Evolutionary conservation across 1,140 invertebrate species (phyloP), one percentile per base, ranked within the genome.

Genomic region (Notospermus geniculatus): DNA sequence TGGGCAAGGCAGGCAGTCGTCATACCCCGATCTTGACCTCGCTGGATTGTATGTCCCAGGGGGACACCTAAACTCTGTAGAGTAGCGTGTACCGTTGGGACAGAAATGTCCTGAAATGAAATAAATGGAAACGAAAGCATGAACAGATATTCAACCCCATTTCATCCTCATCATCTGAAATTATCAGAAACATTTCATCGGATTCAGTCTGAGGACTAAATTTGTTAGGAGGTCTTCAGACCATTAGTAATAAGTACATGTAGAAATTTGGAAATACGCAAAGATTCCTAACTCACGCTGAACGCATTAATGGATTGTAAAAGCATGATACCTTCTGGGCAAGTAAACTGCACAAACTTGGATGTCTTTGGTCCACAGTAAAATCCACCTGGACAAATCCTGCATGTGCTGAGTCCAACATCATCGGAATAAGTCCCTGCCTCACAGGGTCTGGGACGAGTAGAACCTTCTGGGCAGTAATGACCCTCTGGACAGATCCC

Each of bases 401-500:
- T 66, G 62, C 77, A 79, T 0, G 28, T 54, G 13, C 65, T 58
- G 46, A 69, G 65, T 23, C 72, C 73, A 9, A 68, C 66, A 56
- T 63, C 54, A 59, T 79, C 76, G 5, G 67, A 62, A 46, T 76
- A 79, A 2, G 63, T 75, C 29, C 77, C 77, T 19, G 74, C 63
- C 1, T 46, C 58, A 69, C 77, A 79, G 0, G 66, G 65, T 0
- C 64, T 39, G 7, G 77, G 68, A 25, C 57, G 39, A 2, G 59
- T 59, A 15, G 72, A 66, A 11, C 72, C 73, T 13, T 63, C 62
- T 0, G 72, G 74, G 63, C 77, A 79, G 59, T 72, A 74, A 56
- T 77, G 67, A 23, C 77, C 77, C 4, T 65, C 1, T 13, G 77
- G 74, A 69, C 77, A 79, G 2, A 77, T 57, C 0, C 77, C 77